Base-by-base conservation (phyloP, 2,888 invertebrate species). In the Amblyjoppa proteus region DNA sequence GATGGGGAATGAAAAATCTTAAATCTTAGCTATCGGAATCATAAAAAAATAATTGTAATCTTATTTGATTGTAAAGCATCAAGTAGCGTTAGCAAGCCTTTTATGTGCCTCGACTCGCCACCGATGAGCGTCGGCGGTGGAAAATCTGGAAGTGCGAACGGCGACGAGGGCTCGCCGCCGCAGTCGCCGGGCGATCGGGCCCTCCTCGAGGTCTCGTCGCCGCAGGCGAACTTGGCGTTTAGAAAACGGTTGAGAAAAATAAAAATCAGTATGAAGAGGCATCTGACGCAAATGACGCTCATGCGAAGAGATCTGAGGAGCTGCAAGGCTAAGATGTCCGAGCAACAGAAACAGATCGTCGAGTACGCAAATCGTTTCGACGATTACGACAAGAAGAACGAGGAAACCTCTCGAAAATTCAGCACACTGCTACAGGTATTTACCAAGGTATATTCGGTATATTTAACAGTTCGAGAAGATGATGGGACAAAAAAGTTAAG, bases 311-410 rank as follows among this genome's bases (percentile, higher is more conserved):
- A 98, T 91, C 94, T 98, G 77, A 96, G 97, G 89, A 96, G 96
- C 85, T 97, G 97, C 93, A 97, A 97, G 92, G 96, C 97, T 80
- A 98, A 97, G 94, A 96, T 97, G 7, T 96, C 96, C 0, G 97
- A 98, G 81, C 98, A 98, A 92, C 97, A 98, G 91, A 98, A 97
- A 91, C 97, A 97, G 92, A 96, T 97, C 68, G 95, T 96, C 0
- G 97, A 97, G 89, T 97, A 97, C 92, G 97, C 97, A 0, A 97
- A 96, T 91, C 96, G 98, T n/a, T 95, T 98, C 86, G 98, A 98
- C 91, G 98, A 98, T 91, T 97, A 97, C 90, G 98, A 98, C 91
- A 98, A 98, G 94, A 98, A 98, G 93, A 97, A 97, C 93, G 98
- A 98, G 92, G 98, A 98, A 93, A 97, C 97, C 85, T 97, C 98